A percentile compares a stretch with the other conserved stretches of the same genome.
These are phyloP conservation scores for Pavo muticus DNA, from an alignment of 2,113 vertebrate species.

Conservation along the genomic window DNA sequence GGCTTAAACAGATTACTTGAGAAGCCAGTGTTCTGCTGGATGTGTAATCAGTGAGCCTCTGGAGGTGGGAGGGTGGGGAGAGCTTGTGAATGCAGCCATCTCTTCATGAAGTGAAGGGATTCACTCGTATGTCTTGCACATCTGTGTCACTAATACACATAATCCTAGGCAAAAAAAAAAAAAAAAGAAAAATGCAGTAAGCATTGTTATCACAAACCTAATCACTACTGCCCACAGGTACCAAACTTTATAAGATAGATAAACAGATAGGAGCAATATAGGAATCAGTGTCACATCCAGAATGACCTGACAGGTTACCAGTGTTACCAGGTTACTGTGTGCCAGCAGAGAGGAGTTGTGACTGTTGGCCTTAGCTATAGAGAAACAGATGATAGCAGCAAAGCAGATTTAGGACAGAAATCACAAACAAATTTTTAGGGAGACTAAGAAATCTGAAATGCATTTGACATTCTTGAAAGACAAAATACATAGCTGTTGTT, in stretches of 20 bases:
- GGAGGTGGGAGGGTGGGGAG: not conserved
- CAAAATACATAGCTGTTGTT: not conserved
- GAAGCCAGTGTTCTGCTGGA: not conserved
- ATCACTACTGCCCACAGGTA: not conserved
- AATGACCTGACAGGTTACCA: not conserved
- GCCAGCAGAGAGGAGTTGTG: not conserved
- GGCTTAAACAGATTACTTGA: not conserved
- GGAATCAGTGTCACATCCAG: not conserved
- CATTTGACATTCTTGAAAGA: not conserved
- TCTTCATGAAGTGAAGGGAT: accelerated
- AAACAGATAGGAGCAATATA: not conserved
- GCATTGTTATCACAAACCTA: not conserved
- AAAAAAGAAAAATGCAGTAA: not conserved
- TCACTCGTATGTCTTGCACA: not conserved
- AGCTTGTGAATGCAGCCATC: not conserved
- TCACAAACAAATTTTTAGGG: not conserved
- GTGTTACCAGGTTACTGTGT: not conserved
- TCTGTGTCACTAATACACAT: not conserved
- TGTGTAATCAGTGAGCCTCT: not conserved
- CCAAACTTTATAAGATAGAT: not conserved
- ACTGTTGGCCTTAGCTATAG: not conserved
- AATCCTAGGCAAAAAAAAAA: not conserved
- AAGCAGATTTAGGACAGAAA: not conserved
- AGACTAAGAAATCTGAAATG: not conserved
- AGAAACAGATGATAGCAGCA: not conserved